Evolutionary conservation across 2,888 invertebrate species (phyloP), one percentile per base, ranked within the genome.

Genomic region (Synanthedon andrenaeformis): DNA sequence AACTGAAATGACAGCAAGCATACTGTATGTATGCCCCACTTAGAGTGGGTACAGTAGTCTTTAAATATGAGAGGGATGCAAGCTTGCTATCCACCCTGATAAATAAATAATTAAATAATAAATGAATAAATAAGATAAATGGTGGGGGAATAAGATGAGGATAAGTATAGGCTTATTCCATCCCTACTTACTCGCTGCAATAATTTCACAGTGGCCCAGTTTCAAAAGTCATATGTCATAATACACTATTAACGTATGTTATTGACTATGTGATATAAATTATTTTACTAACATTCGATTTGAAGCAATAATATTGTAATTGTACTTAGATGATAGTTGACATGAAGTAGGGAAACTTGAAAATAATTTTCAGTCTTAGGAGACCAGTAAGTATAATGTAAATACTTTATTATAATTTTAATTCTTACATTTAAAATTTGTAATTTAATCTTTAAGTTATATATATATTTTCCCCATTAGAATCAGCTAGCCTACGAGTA

Each of bases 351-450:
- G 74, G 66, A 67, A 74, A 66, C 66, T 65, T 57, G 59, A 59
- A 63, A 49, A 65, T 59, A 59, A 60, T 56, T 67, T 70, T 72
- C 62, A 64, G 67, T 62, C 54, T 59, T 75, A 73, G 63, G 62
- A 62, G 67, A 74, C 69, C 65, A 66, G 59, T 74, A 68, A 64
- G 62, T 17, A 17, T 72, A 68, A 62, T 79, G 76, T 76, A 78
- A 71, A 76, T 82, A 82, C 73, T 69, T 78, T 76, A 82, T 76
- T 72, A 70, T 23, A 23, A 23, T 75, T 72, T 71, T 54, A 69
- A 70, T 73, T 77, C 69, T 70, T 70, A 74, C 10, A 8, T 5
- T 35, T 35, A 35, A 35, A 35, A 35, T 10, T 35, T 10, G 35
- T 35, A 35, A 35, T 74, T 74, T 78, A 62, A 73, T 64, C 61